phyloP scores from a whole-genome alignment of 2,888 invertebrate species.

The Orthosia gracilis region DNA sequence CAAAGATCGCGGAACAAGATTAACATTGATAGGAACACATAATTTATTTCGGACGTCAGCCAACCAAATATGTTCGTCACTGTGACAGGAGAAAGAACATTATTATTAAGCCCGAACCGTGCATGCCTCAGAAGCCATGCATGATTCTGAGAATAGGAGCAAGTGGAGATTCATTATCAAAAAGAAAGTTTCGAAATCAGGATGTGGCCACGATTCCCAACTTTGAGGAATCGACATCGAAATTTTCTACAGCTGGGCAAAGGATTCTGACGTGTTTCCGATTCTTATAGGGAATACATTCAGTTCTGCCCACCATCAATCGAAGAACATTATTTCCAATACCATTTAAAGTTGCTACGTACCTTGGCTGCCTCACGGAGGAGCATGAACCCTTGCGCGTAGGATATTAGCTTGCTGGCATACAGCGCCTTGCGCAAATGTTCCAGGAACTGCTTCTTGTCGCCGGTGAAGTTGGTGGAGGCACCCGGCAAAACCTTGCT shows the following conservation, averaged over 20 bases:
- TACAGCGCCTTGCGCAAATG: slow-evolving; percentile 97
- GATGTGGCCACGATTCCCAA: no score
- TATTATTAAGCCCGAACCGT: no score
- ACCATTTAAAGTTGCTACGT: slow-evolving; percentile 15
- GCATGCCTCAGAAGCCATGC: no score
- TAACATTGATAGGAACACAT: background rate
- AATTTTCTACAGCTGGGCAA: background rate
- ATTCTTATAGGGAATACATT: background rate
- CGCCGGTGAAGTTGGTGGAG: slow-evolving; percentile 92
- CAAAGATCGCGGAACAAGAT: background rate
- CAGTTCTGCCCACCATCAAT: background rate
- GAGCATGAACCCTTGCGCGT: slow-evolving; percentile 99
- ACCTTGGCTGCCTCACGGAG: slow-evolving; percentile 97
- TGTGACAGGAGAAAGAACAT: no score
- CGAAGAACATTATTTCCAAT: background rate
- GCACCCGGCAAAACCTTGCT: slow-evolving; percentile 95
- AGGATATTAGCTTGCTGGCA: slow-evolving; percentile 99
- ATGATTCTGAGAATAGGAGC: no score
- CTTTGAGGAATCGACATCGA: background rate
- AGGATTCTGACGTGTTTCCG: background rate
- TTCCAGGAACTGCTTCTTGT: slow-evolving; percentile 95
- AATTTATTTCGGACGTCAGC: no score
- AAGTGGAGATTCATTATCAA: no score
- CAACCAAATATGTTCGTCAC: no score
- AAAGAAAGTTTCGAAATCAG: no score